Percentiles rank a stretch among this genome's conserved stretches.
phyloP scores from a whole-genome alignment of 1,140 invertebrate genomes.

The Musca vetustissima region DNA sequence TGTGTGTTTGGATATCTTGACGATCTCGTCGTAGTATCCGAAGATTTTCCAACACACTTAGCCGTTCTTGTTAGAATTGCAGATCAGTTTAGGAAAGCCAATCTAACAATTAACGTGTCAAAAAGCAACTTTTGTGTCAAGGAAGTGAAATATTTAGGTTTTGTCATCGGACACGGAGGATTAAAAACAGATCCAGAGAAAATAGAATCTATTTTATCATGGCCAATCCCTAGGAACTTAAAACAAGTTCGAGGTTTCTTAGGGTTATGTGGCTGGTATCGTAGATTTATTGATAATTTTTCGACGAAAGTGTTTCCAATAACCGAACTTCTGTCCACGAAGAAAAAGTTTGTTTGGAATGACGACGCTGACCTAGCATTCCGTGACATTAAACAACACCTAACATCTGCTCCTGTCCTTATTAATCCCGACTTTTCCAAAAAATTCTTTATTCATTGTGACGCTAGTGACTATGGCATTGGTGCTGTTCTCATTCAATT shows the following conservation, averaged over 20 bases:
- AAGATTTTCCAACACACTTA: too few species aligned
- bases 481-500: conserved; percentile 47
- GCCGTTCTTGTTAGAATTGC: conserved; percentile 17
- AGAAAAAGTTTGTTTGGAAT: conserved; percentile 2
- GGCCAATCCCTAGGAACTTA: too few species aligned
- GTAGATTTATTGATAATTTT: too few species aligned
- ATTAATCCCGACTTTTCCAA: conserved; percentile 32
- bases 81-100: conserved; percentile 9
- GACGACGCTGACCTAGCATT: not conserved
- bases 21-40: too few species aligned
- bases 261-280: too few species aligned
- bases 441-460: conserved; percentile 36
- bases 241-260: too few species aligned
- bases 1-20: too few species aligned
- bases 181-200: not conserved
- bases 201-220: too few species aligned
- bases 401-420: conserved; percentile 29
- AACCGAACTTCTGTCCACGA: not conserved
- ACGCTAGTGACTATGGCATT: conserved; percentile 37
- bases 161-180: conserved; percentile 22
- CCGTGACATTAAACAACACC: not conserved
- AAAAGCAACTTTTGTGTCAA: conserved; percentile 28
- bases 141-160: conserved; percentile 21
- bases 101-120: too few species aligned
- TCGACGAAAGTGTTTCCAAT: not conserved